Percentiles rank a stretch among this genome's conserved stretches.
phyloP scores from a whole-genome alignment of 2,888 invertebrate species.

The Philopedon plagiatum region DNA sequence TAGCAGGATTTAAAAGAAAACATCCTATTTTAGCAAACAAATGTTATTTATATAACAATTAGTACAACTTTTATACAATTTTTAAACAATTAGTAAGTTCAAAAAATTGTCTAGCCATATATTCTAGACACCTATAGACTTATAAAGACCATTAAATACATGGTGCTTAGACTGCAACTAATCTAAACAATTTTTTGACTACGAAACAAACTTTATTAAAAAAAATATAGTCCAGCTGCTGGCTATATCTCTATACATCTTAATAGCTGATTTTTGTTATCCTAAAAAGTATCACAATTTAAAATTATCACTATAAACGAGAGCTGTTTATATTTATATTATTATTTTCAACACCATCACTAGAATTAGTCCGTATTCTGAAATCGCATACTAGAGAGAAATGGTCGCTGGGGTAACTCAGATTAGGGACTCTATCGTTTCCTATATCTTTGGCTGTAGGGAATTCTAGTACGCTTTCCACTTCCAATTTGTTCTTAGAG shows the following conservation, averaged over 20 bases:
- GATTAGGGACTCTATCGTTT: slow-evolving; percentile 76
- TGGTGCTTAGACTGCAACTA: background rate
- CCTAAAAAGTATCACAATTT: slow-evolving; percentile 8
- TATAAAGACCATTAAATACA: background rate
- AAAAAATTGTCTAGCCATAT: background rate
- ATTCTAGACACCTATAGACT: background rate
- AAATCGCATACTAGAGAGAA: slow-evolving; percentile 81
- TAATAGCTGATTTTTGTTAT: background rate
- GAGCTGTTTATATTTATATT: slow-evolving; percentile 6
- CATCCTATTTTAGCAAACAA: background rate
- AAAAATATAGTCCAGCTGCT: background rate
- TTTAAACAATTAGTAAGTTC: background rate
- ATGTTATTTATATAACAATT: background rate
- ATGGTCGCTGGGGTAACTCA: slow-evolving; percentile 82
- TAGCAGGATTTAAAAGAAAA: too few species aligned
- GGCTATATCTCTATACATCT: background rate
- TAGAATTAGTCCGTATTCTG: slow-evolving; percentile 30
- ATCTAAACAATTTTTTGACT: background rate
- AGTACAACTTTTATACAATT: background rate
- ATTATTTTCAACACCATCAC: slow-evolving; percentile 8
- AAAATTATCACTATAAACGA: slow-evolving; percentile 7
- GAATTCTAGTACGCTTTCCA: slow-evolving; percentile 73
- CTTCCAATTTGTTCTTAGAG: slow-evolving; percentile 72
- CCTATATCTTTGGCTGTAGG: slow-evolving; percentile 79
- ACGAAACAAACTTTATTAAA: background rate